These are phyloP conservation scores for Tachypleus tridentatus DNA, from an alignment of 1,140 invertebrate genomes.

Conservation along the genomic window DNA sequence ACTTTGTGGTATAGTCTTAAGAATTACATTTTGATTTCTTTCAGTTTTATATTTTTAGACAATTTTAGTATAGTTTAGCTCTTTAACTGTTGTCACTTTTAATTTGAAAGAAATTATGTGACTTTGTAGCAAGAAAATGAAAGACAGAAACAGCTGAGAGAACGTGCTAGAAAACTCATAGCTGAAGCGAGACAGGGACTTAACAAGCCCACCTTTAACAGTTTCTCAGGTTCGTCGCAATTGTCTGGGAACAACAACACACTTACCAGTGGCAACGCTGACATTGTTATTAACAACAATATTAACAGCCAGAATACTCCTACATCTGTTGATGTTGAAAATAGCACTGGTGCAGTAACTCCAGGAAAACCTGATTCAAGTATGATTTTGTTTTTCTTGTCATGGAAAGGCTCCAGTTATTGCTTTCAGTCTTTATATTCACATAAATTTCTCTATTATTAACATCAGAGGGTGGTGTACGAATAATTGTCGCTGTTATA, in stretches of 20 bases:
- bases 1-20: too few relatives aligned
- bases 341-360: neutral
- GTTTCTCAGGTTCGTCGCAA: neutral
- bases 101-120: constrained; percentile 11
- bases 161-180: constrained; percentile 75
- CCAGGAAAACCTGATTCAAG: constrained; percentile 1
- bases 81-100: neutral
- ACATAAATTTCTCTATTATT: too few relatives aligned
- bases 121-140: constrained; percentile 48
- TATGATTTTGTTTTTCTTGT: neutral
- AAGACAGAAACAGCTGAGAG: constrained; percentile 65
- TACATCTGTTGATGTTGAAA: neutral
- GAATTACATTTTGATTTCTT: too few relatives aligned
- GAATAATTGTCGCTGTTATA: too few relatives aligned
- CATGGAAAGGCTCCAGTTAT: too few relatives aligned
- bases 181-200: constrained; percentile 63
- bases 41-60: too few relatives aligned
- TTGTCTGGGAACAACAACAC: neutral
- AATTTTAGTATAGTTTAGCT: too few relatives aligned
- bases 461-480: too few relatives aligned
- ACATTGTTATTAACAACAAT: neutral
- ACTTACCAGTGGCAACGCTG: neutral
- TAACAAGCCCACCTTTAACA: constrained; percentile 29
- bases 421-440: too few relatives aligned
- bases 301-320: neutral